These are phyloP conservation scores for Hydrochoerus hydrochaeris DNA, from an alignment of 2,113 vertebrate species.

Conservation along the genomic window DNA sequence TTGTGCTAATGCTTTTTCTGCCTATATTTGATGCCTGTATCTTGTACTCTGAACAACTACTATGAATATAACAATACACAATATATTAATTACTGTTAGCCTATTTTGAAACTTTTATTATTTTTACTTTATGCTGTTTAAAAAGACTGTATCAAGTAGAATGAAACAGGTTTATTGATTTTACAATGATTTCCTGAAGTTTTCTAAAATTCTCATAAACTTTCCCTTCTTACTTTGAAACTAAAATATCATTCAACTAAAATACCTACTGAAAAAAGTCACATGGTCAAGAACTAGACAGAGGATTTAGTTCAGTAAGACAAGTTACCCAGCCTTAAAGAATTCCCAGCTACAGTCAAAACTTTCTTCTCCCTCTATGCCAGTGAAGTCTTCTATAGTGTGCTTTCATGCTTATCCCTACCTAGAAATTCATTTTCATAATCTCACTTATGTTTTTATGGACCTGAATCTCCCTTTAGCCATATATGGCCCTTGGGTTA, in stretches of 20 bases:
- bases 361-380: neutral
- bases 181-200: constrained; percentile 51
- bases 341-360: neutral
- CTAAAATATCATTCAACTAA: constrained; percentile 32
- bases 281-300: neutral
- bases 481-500: neutral
- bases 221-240: neutral
- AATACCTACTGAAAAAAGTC: neutral
- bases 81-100: too few relatives aligned
- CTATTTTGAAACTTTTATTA: too few relatives aligned
- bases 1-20: too few relatives aligned
- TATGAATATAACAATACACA: too few relatives aligned
- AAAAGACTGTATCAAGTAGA: neutral
- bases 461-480: neutral
- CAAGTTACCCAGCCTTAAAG: neutral
- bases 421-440: constrained; percentile 24
- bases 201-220: neutral
- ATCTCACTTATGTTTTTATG: neutral
- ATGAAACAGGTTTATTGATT: neutral
- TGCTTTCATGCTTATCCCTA: constrained; percentile 12
- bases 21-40: too few relatives aligned
- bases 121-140: too few relatives aligned
- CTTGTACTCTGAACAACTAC: too few relatives aligned
- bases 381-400: neutral
- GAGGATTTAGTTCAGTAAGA: neutral